phyloP scores from a whole-genome alignment of 1,140 invertebrate species.

The Lucilia sericata region DNA sequence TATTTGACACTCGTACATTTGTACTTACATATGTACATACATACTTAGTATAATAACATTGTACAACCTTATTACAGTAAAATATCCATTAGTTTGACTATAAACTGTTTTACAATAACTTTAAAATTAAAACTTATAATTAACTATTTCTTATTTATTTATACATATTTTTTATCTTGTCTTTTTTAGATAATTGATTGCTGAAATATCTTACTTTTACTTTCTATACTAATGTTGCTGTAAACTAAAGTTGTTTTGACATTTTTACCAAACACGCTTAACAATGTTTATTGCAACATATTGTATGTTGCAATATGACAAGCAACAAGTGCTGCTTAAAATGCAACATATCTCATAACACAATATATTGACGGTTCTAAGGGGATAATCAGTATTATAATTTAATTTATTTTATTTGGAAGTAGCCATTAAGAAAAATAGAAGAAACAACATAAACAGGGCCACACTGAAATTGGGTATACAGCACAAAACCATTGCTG shows the following conservation, averaged over 20 bases:
- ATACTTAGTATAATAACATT: too few relatives aligned
- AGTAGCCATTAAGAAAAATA: not conserved
- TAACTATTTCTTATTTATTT: not conserved
- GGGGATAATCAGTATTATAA: constrained; percentile 22
- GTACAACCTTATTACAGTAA: not conserved
- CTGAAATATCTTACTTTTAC: not conserved
- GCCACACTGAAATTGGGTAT: not conserved
- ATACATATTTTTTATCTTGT: not conserved
- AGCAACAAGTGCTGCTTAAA: constrained; percentile 31
- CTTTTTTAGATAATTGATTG: not conserved
- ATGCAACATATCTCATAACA: constrained; percentile 29
- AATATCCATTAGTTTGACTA: not conserved
- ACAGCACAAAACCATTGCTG: constrained; percentile 30
- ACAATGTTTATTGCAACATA: constrained; percentile 35
- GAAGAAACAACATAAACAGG: not conserved
- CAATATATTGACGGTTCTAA: constrained; percentile 2
- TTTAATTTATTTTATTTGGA: not conserved
- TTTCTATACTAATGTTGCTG: not conserved
- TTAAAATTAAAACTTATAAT: too few relatives aligned
- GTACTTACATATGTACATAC: not conserved
- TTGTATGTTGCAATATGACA: constrained; percentile 22
- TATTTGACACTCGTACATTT: not conserved
- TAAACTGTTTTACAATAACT: too few relatives aligned
- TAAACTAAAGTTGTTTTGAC: not conserved
- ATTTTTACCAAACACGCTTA: not conserved